Conservation (phyloP, 2,888 invertebrate genomes). For the Pristionchus exspectatus region DNA sequence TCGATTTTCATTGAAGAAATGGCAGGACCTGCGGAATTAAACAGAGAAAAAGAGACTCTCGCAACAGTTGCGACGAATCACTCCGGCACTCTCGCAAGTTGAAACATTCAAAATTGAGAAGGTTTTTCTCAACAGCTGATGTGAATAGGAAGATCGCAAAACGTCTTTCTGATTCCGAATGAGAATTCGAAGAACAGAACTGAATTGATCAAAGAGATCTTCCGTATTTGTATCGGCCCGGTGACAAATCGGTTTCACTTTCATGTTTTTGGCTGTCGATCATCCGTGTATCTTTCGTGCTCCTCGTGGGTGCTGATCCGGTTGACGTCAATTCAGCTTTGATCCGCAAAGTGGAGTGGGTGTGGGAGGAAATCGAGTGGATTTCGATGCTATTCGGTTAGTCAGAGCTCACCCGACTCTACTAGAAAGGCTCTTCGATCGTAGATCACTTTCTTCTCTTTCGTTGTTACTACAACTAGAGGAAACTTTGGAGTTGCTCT, state of each 20-base stretch:
- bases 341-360: background rate
- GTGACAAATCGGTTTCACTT: conserved; percentile 6
- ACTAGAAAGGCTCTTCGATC: background rate
- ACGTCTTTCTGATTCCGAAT: background rate
- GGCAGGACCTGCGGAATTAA: background rate
- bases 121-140: background rate
- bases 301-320: background rate
- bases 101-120: conserved; percentile 6
- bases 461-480: background rate
- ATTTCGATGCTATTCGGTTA: background rate
- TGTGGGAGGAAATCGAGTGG: background rate
- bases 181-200: background rate
- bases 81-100: background rate
- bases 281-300: background rate
- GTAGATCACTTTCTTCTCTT: background rate
- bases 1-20: too few relatives aligned
- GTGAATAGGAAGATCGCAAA: background rate
- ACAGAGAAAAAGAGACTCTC: background rate
- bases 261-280: background rate
- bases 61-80: background rate
- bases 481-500: background rate
- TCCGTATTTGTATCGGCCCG: background rate
- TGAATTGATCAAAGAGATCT: background rate
- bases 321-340: background rate
- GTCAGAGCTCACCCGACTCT: background rate